Percentiles rank a stretch among this genome's conserved stretches.
phyloP scores from a whole-genome alignment of 1,140 invertebrate genomes.

The Tribolium madens region DNA sequence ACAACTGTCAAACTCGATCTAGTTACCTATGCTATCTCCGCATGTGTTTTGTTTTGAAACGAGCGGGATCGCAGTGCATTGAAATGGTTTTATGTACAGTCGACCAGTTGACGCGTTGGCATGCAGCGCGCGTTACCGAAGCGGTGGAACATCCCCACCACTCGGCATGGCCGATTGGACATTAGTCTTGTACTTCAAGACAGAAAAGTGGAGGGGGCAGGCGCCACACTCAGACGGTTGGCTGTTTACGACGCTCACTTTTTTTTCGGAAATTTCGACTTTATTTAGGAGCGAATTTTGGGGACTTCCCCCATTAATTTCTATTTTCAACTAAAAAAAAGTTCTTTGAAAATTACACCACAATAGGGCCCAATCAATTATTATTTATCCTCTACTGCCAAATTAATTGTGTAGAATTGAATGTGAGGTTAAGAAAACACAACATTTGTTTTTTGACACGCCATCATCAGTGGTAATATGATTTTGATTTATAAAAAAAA shows the following conservation, averaged over 20 bases:
- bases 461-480: neutral
- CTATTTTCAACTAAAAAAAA: too few relatives aligned
- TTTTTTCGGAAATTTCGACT: constrained; percentile 47
- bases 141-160: constrained; percentile 20
- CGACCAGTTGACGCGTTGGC: constrained; percentile 53
- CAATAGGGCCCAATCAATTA: too few relatives aligned
- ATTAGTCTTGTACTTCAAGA: constrained; percentile 62
- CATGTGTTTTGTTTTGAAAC: constrained; percentile 67
- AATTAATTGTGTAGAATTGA: neutral
- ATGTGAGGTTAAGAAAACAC: neutral
- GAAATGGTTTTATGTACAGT: constrained; percentile 64
- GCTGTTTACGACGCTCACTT: constrained; percentile 56
- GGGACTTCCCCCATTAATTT: neutral
- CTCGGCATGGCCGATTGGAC: constrained; percentile 60
- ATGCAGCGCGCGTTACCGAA: neutral
- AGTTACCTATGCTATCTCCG: constrained; percentile 65
- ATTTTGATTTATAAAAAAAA: neutral
- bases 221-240: constrained; percentile 60
- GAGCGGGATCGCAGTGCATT: constrained; percentile 65
- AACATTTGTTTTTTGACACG: neutral
- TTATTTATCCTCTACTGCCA: too few relatives aligned
- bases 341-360: too few relatives aligned
- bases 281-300: neutral
- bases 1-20: constrained; percentile 65
- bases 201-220: constrained; percentile 55